phyloP scores from a whole-genome alignment of 2,797 vertebrate genomes.

The Acanthurus leucopareius region DNA sequence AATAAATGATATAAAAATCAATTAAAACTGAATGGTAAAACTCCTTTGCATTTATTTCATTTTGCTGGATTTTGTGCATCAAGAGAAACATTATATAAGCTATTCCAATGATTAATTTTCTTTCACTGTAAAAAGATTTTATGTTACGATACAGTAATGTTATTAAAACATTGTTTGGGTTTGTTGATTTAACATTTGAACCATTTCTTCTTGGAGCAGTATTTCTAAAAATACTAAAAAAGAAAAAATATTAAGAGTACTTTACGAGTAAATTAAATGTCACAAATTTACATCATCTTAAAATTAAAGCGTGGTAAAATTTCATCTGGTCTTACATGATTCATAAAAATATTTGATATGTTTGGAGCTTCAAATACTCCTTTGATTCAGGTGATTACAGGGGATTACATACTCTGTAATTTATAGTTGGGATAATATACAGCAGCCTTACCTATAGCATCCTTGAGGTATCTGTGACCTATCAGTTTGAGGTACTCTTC shows the following conservation, averaged over 20 bases:
- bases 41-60: neutral
- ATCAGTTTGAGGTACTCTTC: constrained; percentile 99
- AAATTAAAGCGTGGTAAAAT: constrained; percentile 1
- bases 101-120: neutral
- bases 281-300: constrained; percentile 7
- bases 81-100: neutral
- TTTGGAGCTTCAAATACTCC: neutral
- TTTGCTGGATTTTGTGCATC: neutral
- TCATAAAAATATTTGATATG: neutral
- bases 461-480: constrained; percentile 99
- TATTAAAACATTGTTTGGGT: constrained; percentile 6
- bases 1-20: neutral
- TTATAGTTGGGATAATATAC: neutral
- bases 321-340: neutral
- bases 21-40: neutral
- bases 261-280: neutral
- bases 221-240: constrained; percentile 3
- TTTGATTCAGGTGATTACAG: neutral
- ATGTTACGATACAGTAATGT: neutral
- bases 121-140: neutral
- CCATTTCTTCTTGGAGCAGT: neutral
- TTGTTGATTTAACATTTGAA: constrained; percentile 29
- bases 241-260: neutral
- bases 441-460: constrained; percentile 92
- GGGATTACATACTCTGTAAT: neutral